Evolutionary conservation across 2,888 invertebrate species (phyloP).

Genomic region (Apamea epomidion): DNA sequence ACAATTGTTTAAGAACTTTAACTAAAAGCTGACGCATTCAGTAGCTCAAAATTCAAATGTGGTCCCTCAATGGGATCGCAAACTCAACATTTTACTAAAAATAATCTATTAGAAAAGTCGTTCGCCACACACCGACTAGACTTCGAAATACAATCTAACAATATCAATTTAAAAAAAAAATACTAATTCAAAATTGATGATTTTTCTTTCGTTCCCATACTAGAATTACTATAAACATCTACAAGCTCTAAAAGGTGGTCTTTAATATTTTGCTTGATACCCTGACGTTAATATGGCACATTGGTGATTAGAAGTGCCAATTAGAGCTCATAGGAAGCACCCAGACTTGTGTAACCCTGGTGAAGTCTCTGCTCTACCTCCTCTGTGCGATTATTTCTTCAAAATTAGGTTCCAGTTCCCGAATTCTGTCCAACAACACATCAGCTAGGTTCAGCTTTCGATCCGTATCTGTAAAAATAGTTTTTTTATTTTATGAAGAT

Average conservation of each 20-base stretch:
- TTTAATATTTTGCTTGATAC: not conserved
- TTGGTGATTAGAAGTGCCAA: not conserved
- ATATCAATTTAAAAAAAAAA: constrained; percentile 15
- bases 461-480: constrained; percentile 79
- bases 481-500: not conserved
- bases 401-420: constrained; percentile 78
- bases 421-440: constrained; percentile 81
- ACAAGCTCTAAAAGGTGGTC: constrained; percentile 3
- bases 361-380: constrained; percentile 8
- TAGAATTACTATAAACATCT: not conserved
- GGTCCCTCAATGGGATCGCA: too few species aligned
- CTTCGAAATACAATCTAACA: constrained; percentile 15
- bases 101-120: constrained; percentile 2
- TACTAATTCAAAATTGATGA: not conserved
- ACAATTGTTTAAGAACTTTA: too few species aligned
- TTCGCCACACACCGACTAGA: constrained; percentile 25
- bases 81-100: not conserved
- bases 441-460: constrained; percentile 83
- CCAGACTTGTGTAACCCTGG: not conserved
- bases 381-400: constrained; percentile 68
- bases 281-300: constrained; percentile 4
- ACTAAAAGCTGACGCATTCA: too few species aligned
- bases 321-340: constrained; percentile 4
- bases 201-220: constrained; percentile 56
- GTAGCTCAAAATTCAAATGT: too few species aligned